Base-by-base conservation (phyloP, 2,888 invertebrate genomes). In the Ophion slaviceki region DNA sequence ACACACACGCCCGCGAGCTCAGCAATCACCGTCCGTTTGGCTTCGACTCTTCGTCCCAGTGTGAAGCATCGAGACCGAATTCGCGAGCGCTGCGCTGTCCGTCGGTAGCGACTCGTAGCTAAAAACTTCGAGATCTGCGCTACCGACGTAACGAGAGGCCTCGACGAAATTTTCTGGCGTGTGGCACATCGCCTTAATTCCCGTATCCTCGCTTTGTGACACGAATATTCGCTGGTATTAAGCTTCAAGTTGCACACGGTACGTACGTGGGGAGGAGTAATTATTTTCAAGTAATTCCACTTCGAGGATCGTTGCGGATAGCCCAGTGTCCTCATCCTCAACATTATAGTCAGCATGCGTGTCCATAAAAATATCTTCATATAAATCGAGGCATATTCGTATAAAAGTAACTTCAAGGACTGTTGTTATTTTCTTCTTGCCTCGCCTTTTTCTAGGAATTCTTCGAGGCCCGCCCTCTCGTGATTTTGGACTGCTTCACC, bases 211-310 rank as follows among this genome's bases (percentile, higher is more conserved):
- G 80, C 76, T 82, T 76, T 86, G 84, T 86, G 80, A 86, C 84
- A 87, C 80, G 87, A 84, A 88, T 86, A 87, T 87, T 87, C 78
- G 80, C 76, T 70, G 36, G 79, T 79, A 86, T 85, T 86, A 84
- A 82, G 70, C 81, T 59, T 57, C 70, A 59, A 80, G 68, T 36
- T 28, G 57, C 20, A 53, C 53, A 53, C 53, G 17, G 53, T 53
- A 14, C 53, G 11, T 53, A 53, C 17, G 14, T 53, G 4, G 53
- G 5, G 2, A 17, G 17, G 5, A 5, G 17, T 17, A 53, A 53
- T 14, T 14, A 53, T 14, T 14, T 17, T 14, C 17, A 53, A 53
- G 53, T 17, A 53, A 53, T 53, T 53, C 11, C 53, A 17, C 53
- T 53, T 53, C 4, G 5, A 53, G 53, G 11, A 53, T 4, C 17